Evolutionary conservation across 2,113 vertebrate genomes (phyloP).

Genomic region (Ceyx melanurus): DNA sequence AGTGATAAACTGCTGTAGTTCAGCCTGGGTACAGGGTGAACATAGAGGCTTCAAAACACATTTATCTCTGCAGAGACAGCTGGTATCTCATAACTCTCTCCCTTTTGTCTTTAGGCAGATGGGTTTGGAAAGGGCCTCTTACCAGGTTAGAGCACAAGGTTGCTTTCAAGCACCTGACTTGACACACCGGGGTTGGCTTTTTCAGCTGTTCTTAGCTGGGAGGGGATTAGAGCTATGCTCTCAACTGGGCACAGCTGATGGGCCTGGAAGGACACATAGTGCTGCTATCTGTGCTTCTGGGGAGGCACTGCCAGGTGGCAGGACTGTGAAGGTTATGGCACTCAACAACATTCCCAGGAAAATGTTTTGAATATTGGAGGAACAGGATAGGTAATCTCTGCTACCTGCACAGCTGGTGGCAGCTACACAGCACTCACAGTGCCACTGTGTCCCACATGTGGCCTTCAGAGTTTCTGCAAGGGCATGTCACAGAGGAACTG

Average conservation of each 20-base stretch:
- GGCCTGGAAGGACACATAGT: not conserved
- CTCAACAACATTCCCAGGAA: not conserved
- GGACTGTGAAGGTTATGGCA: not conserved
- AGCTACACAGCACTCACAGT: not conserved
- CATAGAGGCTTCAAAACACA: not conserved
- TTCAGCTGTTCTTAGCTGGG: conserved; percentile 37
- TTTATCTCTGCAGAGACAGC: not conserved
- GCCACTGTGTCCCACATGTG: accelerated
- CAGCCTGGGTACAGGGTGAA: not conserved
- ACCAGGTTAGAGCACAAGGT: not conserved
- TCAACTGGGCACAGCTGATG: conserved; percentile 54
- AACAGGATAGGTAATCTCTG: not conserved
- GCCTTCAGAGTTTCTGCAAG: not conserved
- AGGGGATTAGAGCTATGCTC: not conserved
- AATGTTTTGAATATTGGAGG: not conserved
- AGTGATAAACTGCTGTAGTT: not conserved
- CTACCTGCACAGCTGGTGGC: accelerated
- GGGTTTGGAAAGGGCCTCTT: not conserved
- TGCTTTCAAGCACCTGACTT: not conserved
- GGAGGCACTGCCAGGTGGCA: not conserved
- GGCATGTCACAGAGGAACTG: not conserved
- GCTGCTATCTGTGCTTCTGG: not conserved
- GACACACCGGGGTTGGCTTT: not conserved
- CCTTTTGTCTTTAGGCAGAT: not conserved
- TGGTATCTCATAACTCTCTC: not conserved